These are phyloP conservation scores for Mustela nigripes DNA, from an alignment of 2,113 vertebrate species.

Conservation along the genomic window DNA sequence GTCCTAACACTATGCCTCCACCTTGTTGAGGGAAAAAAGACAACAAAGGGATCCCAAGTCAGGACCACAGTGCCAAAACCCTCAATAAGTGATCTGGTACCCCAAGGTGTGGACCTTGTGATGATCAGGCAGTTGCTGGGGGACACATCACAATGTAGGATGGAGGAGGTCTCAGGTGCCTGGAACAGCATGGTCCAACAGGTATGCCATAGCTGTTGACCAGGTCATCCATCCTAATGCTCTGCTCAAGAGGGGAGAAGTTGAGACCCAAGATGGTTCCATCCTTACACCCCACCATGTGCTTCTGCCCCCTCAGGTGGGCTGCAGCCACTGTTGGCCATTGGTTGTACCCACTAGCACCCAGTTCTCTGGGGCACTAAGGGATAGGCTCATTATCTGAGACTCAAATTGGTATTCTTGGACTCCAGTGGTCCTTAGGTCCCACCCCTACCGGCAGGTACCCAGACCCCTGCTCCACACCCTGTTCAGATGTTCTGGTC, in stretches of 20 bases:
- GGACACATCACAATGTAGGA: slow-evolving; percentile 90
- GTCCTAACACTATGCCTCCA: rapidly evolving
- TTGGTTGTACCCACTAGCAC: slow-evolving; percentile 91
- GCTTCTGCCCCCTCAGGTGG: slow-evolving; percentile 87
- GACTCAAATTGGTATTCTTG: neutral
- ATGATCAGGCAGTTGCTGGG: slow-evolving; percentile 58
- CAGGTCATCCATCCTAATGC: slow-evolving; percentile 92
- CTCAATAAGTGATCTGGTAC: slow-evolving; percentile 94
- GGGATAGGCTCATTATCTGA: slow-evolving; percentile 88
- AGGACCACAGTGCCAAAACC: neutral
- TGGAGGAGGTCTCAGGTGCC: slow-evolving; percentile 90
- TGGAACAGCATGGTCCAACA: slow-evolving; percentile 91
- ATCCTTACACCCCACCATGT: slow-evolving; percentile 88
- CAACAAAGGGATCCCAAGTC: rapidly evolving
- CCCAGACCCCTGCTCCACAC: neutral
- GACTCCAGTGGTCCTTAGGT: neutral
- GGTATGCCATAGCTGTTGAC: slow-evolving; percentile 91
- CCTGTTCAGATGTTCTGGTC: neutral
- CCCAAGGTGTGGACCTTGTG: slow-evolving; percentile 88
- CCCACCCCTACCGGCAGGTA: slow-evolving; percentile 46
- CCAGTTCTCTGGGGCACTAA: slow-evolving; percentile 90
- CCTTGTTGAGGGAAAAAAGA: too few relatives aligned
- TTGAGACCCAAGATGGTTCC: slow-evolving; percentile 89
- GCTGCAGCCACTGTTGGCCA: slow-evolving; percentile 92
- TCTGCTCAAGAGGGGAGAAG: slow-evolving; percentile 91